Conservation (phyloP, 2,113 vertebrate genomes). For the Tenebrosternarchus preto region DNA sequence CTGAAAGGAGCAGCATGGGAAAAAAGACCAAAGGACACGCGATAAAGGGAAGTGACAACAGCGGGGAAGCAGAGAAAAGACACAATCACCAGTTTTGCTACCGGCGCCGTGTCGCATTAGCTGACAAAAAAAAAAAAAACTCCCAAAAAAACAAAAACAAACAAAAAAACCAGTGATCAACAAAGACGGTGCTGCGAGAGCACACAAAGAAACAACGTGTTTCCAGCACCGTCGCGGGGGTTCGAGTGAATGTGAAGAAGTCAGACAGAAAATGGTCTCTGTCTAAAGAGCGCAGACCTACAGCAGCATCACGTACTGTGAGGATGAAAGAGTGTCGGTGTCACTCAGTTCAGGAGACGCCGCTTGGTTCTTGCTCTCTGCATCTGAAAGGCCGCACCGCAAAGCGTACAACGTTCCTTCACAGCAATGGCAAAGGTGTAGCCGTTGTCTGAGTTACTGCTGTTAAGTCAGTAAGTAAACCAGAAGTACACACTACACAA, state of each 20-base stretch:
- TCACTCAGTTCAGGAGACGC: not conserved
- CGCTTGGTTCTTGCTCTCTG: not conserved
- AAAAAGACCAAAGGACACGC: not conserved
- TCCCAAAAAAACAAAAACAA: not conserved
- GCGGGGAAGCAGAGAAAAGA: not conserved
- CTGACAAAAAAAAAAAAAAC: constrained; percentile 5
- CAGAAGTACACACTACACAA: no score
- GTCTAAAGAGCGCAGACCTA: not conserved
- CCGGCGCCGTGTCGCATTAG: not conserved
- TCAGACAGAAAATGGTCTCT: constrained; percentile 6
- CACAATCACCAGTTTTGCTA: constrained; percentile 35
- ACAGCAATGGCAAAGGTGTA: no score
- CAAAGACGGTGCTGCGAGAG: constrained; percentile 6
- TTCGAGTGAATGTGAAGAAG: not conserved
- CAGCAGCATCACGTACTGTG: not conserved
- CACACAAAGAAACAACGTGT: constrained; percentile 12
- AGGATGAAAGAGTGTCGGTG: no score
- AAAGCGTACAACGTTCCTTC: no score
- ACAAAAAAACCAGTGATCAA: not conserved
- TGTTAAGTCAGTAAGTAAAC: no score
- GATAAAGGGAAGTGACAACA: constrained; percentile 4
- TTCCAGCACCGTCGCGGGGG: not conserved
- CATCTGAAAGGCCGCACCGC: no score
- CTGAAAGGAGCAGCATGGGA: not conserved
- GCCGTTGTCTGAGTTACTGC: no score